phyloP scores from a whole-genome alignment of 30 jellyfish, hydroid and myxozoan genomes.

The Cassiopea xamachana region DNA sequence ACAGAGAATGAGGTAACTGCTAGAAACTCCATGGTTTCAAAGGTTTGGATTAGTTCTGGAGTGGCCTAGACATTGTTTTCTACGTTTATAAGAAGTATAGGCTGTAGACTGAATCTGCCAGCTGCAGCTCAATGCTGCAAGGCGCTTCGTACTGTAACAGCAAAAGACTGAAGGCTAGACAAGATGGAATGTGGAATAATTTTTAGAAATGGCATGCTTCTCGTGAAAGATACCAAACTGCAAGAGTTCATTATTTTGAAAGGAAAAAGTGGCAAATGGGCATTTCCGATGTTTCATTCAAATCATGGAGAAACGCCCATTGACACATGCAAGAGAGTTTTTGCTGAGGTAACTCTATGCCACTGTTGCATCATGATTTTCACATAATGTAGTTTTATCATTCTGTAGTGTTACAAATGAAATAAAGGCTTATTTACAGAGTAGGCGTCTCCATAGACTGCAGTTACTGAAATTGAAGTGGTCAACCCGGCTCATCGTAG shows the following conservation, averaged over 20 bases:
- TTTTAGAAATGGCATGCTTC: neutral
- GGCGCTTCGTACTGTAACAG: neutral
- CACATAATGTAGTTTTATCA: too few relatives aligned
- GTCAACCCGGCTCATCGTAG: too few relatives aligned
- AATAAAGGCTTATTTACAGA: too few relatives aligned
- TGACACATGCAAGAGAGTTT: conserved; percentile 28
- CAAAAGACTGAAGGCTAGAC: neutral
- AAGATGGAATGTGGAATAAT: conserved; percentile 62
- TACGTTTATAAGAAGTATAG: neutral
- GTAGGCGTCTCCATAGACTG: too few relatives aligned
- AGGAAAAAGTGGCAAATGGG: conserved; percentile 25
- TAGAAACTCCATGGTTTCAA: neutral
- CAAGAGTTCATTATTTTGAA: conserved; percentile 32
- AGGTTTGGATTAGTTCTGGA: neutral
- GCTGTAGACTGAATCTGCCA: too few relatives aligned
- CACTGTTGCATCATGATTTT: neutral
- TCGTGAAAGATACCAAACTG: conserved; percentile 6
- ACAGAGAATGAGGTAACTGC: too few relatives aligned
- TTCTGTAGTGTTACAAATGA: too few relatives aligned
- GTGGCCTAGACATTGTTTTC: neutral
- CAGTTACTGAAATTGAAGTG: too few relatives aligned
- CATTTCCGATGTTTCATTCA: conserved; percentile 15
- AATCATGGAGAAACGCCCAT: conserved; percentile 31
- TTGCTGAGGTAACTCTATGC: conserved; percentile 45
- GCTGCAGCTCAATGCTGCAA: too few relatives aligned